phyloP scores from a whole-genome alignment of 2,797 vertebrate genomes.

The Brachyalestes nurse region DNA sequence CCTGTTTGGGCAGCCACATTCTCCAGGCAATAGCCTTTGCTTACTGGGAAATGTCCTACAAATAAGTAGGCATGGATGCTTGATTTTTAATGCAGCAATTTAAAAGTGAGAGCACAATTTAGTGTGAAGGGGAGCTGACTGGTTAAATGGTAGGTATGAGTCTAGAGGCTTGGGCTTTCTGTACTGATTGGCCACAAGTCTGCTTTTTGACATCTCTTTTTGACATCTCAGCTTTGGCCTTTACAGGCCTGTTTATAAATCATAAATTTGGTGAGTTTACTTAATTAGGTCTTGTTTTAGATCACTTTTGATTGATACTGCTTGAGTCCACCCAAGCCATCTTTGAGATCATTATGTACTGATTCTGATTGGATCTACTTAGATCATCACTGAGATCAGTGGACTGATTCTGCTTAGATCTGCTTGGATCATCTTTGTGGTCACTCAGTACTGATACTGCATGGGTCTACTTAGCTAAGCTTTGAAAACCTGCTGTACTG shows the following conservation, averaged over 20 bases:
- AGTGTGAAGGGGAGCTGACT: constrained; percentile 10
- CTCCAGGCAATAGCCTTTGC: background rate
- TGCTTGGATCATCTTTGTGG: too few relatives aligned
- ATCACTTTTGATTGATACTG: background rate
- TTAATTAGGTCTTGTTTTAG: background rate
- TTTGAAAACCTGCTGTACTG: too few relatives aligned
- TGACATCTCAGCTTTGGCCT: background rate
- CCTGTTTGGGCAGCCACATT: background rate
- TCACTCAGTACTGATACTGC: too few relatives aligned
- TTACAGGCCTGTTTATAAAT: background rate
- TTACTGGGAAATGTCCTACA: constrained; percentile 36
- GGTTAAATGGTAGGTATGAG: constrained; percentile 15
- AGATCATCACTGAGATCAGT: too few relatives aligned
- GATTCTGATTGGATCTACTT: background rate
- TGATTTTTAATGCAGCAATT: constrained; percentile 21
- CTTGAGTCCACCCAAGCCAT: background rate
- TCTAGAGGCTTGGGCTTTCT: constrained; percentile 6
- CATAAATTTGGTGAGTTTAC: background rate
- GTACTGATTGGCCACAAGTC: background rate
- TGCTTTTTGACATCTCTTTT: constrained; percentile 7
- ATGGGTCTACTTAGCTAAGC: too few relatives aligned
- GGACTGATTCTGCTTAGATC: background rate
- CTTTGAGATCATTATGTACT: background rate
- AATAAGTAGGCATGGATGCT: constrained; percentile 17
- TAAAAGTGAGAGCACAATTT: background rate